Percentiles rank a stretch among this genome's conserved stretches.
Evolutionary conservation across 2,797 vertebrate genomes (phyloP).

Genomic region (Ceyx erithaca): DNA sequence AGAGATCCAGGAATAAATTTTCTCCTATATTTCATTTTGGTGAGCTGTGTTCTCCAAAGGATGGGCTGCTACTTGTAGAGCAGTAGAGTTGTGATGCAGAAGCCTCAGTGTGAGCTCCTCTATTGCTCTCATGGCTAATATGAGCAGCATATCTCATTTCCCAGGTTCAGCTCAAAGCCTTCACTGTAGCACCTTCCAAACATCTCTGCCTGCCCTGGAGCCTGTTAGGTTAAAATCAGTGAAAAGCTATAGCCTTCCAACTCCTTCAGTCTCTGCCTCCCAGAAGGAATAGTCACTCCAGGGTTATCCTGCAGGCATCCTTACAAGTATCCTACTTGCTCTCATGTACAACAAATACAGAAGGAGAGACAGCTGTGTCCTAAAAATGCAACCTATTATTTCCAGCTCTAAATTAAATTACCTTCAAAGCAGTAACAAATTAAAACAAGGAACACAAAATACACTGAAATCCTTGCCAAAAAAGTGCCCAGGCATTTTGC

Average conservation of each 20-base stretch:
- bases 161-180: not conserved
- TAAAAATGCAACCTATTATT: not conserved
- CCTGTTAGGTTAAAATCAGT: not conserved
- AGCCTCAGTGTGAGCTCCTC: not conserved
- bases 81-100: not conserved
- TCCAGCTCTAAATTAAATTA: constrained; percentile 4
- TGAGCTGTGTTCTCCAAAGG: not conserved
- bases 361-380: not conserved
- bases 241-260: not conserved
- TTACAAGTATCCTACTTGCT: not conserved
- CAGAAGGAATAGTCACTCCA: not conserved
- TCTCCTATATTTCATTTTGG: not conserved
- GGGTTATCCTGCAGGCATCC: not conserved
- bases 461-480: not conserved
- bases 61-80: not conserved
- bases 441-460: not conserved
- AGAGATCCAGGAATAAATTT: not conserved
- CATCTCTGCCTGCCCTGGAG: not conserved
- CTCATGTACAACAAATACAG: not conserved
- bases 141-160: not conserved
- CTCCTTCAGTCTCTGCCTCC: not conserved
- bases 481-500: not conserved
- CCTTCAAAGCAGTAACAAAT: not conserved
- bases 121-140: not conserved
- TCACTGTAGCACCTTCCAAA: not conserved